These are phyloP conservation scores for Narcine bancroftii DNA, from an alignment of 2,113 vertebrate species.

Conservation along the genomic window DNA sequence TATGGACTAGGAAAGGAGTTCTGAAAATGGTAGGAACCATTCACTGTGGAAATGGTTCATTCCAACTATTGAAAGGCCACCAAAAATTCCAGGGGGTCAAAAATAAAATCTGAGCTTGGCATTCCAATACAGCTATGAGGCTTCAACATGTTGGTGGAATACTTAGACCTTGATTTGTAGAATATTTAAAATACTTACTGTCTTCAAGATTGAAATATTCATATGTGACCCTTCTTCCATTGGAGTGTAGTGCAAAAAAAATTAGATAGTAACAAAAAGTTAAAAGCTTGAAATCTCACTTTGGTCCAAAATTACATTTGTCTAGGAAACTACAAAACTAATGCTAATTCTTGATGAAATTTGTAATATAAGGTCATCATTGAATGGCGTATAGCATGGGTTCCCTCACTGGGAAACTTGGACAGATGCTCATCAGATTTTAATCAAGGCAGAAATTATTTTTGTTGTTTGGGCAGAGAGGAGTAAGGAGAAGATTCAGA, in stretches of 20 bases:
- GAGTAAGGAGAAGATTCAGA: neutral
- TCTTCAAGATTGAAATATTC: neutral
- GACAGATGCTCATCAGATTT: neutral
- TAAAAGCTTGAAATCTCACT: neutral
- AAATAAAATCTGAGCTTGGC: neutral
- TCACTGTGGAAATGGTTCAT: neutral
- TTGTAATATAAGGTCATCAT: neutral
- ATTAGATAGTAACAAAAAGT: neutral
- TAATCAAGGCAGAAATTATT: neutral
- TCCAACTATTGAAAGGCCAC: neutral
- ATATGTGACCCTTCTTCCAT: neutral
- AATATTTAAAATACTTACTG: neutral
- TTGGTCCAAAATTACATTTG: neutral
- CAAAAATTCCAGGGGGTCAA: neutral
- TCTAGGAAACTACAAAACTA: neutral
- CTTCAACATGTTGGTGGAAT: neutral
- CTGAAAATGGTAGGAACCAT: neutral
- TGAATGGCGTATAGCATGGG: neutral
- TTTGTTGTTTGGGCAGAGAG: neutral
- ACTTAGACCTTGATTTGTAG: too few species aligned
- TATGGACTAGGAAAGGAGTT: neutral
- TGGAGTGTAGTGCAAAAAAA: neutral
- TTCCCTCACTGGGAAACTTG: neutral
- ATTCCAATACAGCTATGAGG: neutral
- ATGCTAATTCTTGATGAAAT: neutral